Evolutionary conservation across 2,113 vertebrate genomes (phyloP), one percentile per base, ranked within the genome.

Genomic region (Mastomys natalensis): DNA sequence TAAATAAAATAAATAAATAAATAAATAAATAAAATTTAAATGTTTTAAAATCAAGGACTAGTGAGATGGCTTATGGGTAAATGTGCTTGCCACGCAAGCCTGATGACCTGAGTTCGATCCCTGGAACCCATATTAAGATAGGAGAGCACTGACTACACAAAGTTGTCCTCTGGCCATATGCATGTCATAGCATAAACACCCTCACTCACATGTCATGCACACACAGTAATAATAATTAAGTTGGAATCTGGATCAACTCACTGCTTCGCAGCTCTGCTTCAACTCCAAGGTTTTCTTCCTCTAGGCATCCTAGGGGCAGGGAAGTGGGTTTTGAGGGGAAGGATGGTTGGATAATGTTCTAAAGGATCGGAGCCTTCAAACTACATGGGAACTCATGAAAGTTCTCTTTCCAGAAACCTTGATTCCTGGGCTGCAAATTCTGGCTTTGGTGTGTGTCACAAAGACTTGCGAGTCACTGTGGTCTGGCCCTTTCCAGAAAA

Each of bases 401-500:
- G 37, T 45, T 62, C 66, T 87, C 68, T 95, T n/a, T 74, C 4
- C 66, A 48, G 31, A 37, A 84, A 31, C 26, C 31, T 43, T 3
- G 0, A 6, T 16, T 7, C 78, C 16, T 68, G 3, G 53, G 13
- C 43, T 37, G 15, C 26, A 40, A 84, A 53, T 84, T 88, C 55
- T 95, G 82, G 34, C 80, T 94, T 90, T 87, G 89, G 72, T 12
- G 22, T 73, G 66, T 95, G n/a, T 43, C 37, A 15, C 16, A 7
- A 17, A 62, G 81, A 11, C 58, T 43, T 43, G 4, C 81, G 37
- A 34, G 16, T 45, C 43, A 7, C 16, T 66, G 43, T 21, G 58
- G 26, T n/a, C 24, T 74, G 37, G 9, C 31, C 37, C 37, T 9
- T 94, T 64, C 29, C 87, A 34, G 45, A 21, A 89, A 85, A 68